Base-by-base conservation (phyloP, 2,797 vertebrate genomes). In the Leptatherina wallacei region DNA sequence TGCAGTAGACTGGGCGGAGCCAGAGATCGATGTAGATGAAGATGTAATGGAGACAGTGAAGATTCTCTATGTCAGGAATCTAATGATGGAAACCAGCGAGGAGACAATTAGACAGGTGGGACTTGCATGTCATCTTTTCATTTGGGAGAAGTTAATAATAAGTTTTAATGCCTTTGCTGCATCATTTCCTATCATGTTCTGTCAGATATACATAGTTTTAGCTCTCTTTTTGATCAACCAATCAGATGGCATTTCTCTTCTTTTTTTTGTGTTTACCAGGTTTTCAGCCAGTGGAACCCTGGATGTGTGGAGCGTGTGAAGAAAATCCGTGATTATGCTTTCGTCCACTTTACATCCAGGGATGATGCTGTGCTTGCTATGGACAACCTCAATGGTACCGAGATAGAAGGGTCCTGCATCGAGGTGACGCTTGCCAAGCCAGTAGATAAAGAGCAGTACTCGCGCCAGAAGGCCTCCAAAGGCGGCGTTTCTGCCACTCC, bases 41-140 rank as follows among this genome's bases (percentile, higher is more conserved):
- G 98, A 99, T 0, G 96, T 99, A 62, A 99, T 99, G 98, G 98
- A 99, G 87, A 99, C 98, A 0, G 98, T 99, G 69, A 99, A 99
- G 93, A 99, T 99, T 84, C 96, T 99, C 38, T 99, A 99, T 1
- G 98, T 99, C 69, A 95, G 98, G 54, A 99, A 99, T 93, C 95
- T 99, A 74, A 99, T 99, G 98, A 99, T 99, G 79, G 98, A 99
- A 92, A 99, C 98, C 71, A 96, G 96, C 0, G 98, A 99, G 91
- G 98, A 99, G 89, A 95, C 93, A 14, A 97, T 99, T 49, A 86
- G 91, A 91, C 90, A 93, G 92, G 93, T 91, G 44, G 54, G 67
- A 68, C 29, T 18, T 1, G 2, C 16, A 22, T 30, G 2, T 36
- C n/a, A 35, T 2, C 1, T 42, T 54, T 54, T 54, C 1, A 27